Evolutionary conservation across 2,888 invertebrate genomes (phyloP).

Genomic region (Hydriomena furcata): DNA sequence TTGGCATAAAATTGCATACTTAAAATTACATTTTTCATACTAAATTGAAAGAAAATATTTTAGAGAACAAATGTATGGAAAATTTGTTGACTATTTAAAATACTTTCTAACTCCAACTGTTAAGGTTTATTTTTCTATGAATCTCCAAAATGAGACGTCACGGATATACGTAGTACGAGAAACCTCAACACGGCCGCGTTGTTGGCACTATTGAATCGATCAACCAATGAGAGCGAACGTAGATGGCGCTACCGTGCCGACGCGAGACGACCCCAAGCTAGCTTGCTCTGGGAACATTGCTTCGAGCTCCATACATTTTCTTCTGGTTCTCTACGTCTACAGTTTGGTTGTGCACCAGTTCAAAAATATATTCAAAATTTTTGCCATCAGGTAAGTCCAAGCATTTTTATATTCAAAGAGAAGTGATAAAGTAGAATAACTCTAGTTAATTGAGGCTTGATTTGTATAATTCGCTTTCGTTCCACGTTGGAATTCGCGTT

Average conservation of each 20-base stretch:
- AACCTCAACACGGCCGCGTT: slow-evolving; percentile 46
- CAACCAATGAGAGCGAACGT: slow-evolving; percentile 67
- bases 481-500: slow-evolving; percentile 82
- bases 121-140: slow-evolving; percentile 49
- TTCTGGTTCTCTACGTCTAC: slow-evolving; percentile 83
- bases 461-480: slow-evolving; percentile 64
- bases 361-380: slow-evolving; percentile 83
- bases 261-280: slow-evolving; percentile 80
- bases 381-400: slow-evolving; percentile 81
- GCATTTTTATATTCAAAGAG: slow-evolving; percentile 64
- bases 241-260: slow-evolving; percentile 76
- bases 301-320: slow-evolving; percentile 84
- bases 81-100: slow-evolving; percentile 37
- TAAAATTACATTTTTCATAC: slow-evolving; percentile 45
- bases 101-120: accelerated
- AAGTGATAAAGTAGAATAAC: slow-evolving; percentile 61
- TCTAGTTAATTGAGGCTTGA: slow-evolving; percentile 55
- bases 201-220: slow-evolving; percentile 64
- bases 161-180: slow-evolving; percentile 81
- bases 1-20: slow-evolving; percentile 28
- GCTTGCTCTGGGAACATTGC: slow-evolving; percentile 80
- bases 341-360: slow-evolving; percentile 83
- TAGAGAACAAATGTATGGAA: slow-evolving; percentile 72
- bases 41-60: slow-evolving; percentile 61
- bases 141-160: slow-evolving; percentile 49